phyloP scores from a whole-genome alignment of 2,113 vertebrate species.

The Marcusenius ussheri region DNA sequence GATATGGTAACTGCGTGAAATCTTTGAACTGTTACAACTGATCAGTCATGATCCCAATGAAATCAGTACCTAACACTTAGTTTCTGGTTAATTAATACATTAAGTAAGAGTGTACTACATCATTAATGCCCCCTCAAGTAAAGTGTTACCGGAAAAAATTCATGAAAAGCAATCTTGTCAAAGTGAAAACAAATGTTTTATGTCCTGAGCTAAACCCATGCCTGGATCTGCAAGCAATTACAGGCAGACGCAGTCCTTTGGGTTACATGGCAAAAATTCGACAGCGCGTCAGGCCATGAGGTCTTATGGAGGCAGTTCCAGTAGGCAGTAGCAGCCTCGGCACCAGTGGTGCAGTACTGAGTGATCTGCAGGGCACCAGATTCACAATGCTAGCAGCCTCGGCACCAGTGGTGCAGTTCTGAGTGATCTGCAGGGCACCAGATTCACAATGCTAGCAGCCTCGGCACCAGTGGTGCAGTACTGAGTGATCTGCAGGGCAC shows the following conservation, averaged over 20 bases:
- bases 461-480: not conserved
- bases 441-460: not conserved
- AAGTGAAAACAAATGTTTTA: not conserved
- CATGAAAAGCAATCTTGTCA: not conserved
- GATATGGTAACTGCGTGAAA: not conserved
- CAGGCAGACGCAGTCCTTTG: not conserved
- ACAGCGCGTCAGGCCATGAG: not conserved
- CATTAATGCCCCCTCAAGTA: not conserved
- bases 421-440: not conserved
- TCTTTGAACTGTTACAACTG: not conserved
- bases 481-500: not conserved
- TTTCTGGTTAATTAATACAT: not conserved
- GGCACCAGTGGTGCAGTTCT: not conserved
- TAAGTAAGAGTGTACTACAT: not conserved
- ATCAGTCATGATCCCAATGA: not conserved
- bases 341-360: not conserved
- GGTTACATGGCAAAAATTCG: not conserved
- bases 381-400: not conserved
- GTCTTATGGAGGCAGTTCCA: not conserved
- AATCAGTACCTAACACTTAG: not conserved
- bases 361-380: not conserved
- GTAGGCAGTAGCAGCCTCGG: not conserved
- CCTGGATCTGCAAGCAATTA: slow-evolving; percentile 6
- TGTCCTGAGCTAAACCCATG: not conserved
- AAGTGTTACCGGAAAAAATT: not conserved